Evolutionary conservation across 2,888 invertebrate genomes (phyloP).

Genomic region (Hydriomena furcata): DNA sequence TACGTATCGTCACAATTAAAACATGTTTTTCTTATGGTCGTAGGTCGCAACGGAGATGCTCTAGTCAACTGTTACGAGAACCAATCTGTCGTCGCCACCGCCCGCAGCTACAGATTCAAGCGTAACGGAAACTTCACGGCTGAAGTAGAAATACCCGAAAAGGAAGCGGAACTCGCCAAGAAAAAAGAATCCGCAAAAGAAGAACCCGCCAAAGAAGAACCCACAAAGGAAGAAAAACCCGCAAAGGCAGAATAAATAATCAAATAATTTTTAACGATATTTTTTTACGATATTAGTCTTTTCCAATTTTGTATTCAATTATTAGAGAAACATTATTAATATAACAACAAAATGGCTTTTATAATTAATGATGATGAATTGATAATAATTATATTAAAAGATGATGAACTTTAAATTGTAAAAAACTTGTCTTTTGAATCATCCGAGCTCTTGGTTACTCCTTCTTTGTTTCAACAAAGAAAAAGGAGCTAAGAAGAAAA

Average conservation of each 20-base stretch:
- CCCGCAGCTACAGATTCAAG: slow-evolving; percentile 73
- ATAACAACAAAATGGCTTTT: slow-evolving; percentile 3
- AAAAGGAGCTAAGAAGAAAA: slow-evolving; percentile 2
- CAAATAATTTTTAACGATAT: slow-evolving; percentile 20
- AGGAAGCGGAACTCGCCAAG: slow-evolving; percentile 35
- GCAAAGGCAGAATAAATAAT: slow-evolving; percentile 26
- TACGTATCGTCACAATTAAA: neutral
- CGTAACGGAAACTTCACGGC: slow-evolving; percentile 62
- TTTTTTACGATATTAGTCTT: slow-evolving; percentile 16
- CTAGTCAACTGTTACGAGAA: slow-evolving; percentile 82
- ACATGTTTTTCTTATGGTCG: slow-evolving; percentile 18
- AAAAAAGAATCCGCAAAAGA: slow-evolving; percentile 35
- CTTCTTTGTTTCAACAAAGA: slow-evolving; percentile 6
- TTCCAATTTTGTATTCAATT: slow-evolving; percentile 13
- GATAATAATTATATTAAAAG: slow-evolving; percentile 2
- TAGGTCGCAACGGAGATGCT: slow-evolving; percentile 85
- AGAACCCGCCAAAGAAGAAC: slow-evolving; percentile 16
- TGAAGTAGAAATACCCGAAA: slow-evolving; percentile 33
- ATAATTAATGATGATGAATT: slow-evolving; percentile 2
- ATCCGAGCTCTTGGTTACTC: slow-evolving; percentile 1
- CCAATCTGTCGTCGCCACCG: slow-evolving; percentile 64
- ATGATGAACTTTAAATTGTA: neutral
- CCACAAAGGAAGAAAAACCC: too few species aligned
- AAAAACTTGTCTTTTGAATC: neutral
- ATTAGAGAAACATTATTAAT: neutral